Base-by-base conservation (phyloP, 2,888 invertebrate species). In the Napeogenes sylphis region DNA sequence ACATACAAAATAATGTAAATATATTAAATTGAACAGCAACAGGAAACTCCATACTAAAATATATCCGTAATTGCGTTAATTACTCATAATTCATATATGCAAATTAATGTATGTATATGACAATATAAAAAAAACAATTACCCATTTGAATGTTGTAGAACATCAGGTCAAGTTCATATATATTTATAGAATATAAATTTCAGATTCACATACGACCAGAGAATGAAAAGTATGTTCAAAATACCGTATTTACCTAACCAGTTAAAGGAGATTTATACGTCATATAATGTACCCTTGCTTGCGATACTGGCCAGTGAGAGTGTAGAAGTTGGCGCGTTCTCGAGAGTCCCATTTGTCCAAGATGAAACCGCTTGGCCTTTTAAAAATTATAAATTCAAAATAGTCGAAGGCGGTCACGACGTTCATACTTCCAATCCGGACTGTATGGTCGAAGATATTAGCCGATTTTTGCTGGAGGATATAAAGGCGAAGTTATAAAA, bases 381-480 rank as follows among this genome's bases (percentile, higher is more conserved):
- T 38, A 70, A 70, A 0, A 84, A 84, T 63, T 87, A 84, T 33
- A 77, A 51, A 6, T 76, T 70, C 4, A 78, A 75, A 68, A 70
- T 83, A 2, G 89, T 93, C 0, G 78, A 85, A 0, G 93, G 93
- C 0, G 84, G 87, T 56, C 94, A 94, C 64, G 93, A 94, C 69
- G 84, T 93, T 0, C 93, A 94, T 73, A 85, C 92, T 21, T 88
- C 91, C 53, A 71, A 88, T 58, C 93, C 94, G 0, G 91, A 90
- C 58, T 72, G 74, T 8, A 87, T 94, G 67, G 91, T 91, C 0
- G 76, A 76, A 0, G 77, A 88, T 65, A 77, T 92, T 4, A 62
- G 76, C 0, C 71, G 74, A 46, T 85, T 85, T 68, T 63, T 86
- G 13, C 46, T 81, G 33, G 74, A 77, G 54, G 78, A 72, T 38